Conservation (phyloP, 2,888 invertebrate species). For the Amphipyra tragopoginis region DNA sequence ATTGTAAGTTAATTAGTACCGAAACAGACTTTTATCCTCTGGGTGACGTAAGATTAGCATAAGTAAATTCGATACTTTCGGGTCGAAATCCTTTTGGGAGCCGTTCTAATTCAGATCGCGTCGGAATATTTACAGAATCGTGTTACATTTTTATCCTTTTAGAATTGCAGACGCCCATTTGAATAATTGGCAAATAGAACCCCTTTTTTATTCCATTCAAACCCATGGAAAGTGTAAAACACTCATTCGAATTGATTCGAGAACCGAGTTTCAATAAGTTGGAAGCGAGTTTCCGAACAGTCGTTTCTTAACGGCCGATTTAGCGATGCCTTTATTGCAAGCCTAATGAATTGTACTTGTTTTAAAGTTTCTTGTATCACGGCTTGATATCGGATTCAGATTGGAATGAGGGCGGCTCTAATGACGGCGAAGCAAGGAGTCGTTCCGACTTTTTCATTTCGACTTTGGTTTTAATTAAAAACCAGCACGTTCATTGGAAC, state of each 20-base stretch:
- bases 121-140: conserved; percentile 73
- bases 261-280: conserved; percentile 67
- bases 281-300: conserved; percentile 58
- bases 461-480: conserved; percentile 82
- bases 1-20: conserved; percentile 74
- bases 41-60: conserved; percentile 84
- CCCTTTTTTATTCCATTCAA: conserved; percentile 64
- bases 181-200: conserved; percentile 76
- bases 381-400: conserved; percentile 72
- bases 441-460: conserved; percentile 72
- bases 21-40: conserved; percentile 76
- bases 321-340: conserved; percentile 76
- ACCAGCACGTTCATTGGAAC: conserved; percentile 68
- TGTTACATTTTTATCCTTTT: conserved; percentile 75
- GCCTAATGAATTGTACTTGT: conserved; percentile 82
- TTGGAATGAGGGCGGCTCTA: conserved; percentile 70
- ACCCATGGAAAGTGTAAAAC: conserved; percentile 66
- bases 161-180: conserved; percentile 71
- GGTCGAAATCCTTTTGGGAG: conserved; percentile 70
- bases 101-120: conserved; percentile 75
- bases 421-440: conserved; percentile 73
- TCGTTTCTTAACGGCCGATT: conserved; percentile 69
- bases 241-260: conserved; percentile 66
- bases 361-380: conserved; percentile 80
- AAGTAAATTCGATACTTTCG: conserved; percentile 82